Conservation (phyloP, 2,888 invertebrate genomes). For the Agrotis ipsilon region DNA sequence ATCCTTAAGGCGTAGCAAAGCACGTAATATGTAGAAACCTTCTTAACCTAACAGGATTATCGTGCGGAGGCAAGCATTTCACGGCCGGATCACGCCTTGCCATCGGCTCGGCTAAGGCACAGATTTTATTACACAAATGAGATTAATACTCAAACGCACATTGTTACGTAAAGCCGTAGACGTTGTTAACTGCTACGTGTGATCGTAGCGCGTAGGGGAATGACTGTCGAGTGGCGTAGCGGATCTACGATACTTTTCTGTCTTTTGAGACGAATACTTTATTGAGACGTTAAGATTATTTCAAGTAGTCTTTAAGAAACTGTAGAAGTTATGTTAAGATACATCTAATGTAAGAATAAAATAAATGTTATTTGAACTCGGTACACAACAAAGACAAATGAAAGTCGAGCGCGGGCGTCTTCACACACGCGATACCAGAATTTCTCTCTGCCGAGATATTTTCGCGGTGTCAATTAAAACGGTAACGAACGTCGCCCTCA, state of each 20-base stretch:
- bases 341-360: neutral
- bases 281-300: conserved; percentile 34
- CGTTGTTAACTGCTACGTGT: conserved; percentile 57
- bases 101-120: conserved; percentile 86
- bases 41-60: conserved; percentile 94
- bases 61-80: conserved; percentile 92
- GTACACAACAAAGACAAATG: conserved; percentile 54
- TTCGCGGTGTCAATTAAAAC: conserved; percentile 83
- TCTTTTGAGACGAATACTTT: conserved; percentile 5
- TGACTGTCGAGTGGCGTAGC: conserved; percentile 44
- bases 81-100: conserved; percentile 91
- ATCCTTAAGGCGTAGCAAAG: conserved; percentile 93
- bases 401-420: conserved; percentile 52
- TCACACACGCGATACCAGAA: conserved; percentile 43
- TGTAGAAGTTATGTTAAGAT: neutral
- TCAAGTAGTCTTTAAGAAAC: conserved; percentile 14
- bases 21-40: conserved; percentile 94
- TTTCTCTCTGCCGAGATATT: conserved; percentile 54
- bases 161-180: conserved; percentile 67
- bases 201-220: conserved; percentile 38
- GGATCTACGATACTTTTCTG: conserved; percentile 19
- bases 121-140: conserved; percentile 91
- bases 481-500: conserved; percentile 76
- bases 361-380: conserved; percentile 32
- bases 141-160: conserved; percentile 87